Base-by-base conservation (phyloP, 2,888 invertebrate genomes). In the Agonum fuliginosum region DNA sequence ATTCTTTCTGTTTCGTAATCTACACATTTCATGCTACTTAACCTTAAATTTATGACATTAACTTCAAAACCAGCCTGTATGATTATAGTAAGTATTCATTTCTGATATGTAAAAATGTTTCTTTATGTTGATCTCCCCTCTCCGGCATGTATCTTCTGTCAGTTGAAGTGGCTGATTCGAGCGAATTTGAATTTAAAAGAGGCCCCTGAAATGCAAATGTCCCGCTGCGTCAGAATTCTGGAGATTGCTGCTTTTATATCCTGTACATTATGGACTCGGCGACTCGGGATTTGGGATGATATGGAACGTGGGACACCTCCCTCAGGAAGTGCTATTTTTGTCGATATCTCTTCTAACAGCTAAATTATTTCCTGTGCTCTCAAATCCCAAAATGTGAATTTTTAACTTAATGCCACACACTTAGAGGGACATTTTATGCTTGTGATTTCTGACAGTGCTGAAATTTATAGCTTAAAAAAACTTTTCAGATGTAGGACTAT, bases 181-280 rank as follows among this genome's bases (percentile, higher is more conserved):
- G 54, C 2, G 54, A 54, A 54, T 54, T 54, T 54, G 54, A 54
- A 54, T 54, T 54, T 54, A 54, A 54, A 54, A 54, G 54, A 20
- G 54, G 24, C 19, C 54, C 54, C 20, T 54, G 20, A 54, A 27
- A 54, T 54, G 54, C 54, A 54, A 54, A 54, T 54, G 54, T 24
- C 54, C 54, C 54, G 54, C 54, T 54, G 54, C 54, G 54, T 54
- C 54, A 54, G 54, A 54, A 54, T 54, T 54, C 54, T 54, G 54
- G 54, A 54, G 54, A 54, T 54, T 54, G 54, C 54, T 24, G 54
- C 54, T 54, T 54, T 54, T 54, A 54, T 54, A 54, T 54, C 54
- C 22, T 54, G 54, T 54, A 54, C 54, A 54, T 54, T 54, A 54
- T 54, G 54, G 54, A 54, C 22, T 22, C 54, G 24, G 12, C 22